These are phyloP conservation scores for Caenorhabditis imperialis DNA, from an alignment of 2,888 invertebrate genomes.

Conservation along the genomic window DNA sequence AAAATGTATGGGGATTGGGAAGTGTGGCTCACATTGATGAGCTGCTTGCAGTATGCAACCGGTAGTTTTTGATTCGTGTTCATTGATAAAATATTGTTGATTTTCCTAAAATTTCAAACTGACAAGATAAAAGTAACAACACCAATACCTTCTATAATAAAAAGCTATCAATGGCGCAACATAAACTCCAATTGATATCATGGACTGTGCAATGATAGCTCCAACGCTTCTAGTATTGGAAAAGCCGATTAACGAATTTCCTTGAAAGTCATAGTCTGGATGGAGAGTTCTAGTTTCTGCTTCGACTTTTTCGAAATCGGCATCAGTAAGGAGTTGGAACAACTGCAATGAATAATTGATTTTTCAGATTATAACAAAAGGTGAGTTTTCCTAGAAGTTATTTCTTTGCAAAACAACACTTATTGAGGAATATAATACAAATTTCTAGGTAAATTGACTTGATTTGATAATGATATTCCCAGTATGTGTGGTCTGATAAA, in stretches of 20 bases:
- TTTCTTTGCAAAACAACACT: no score
- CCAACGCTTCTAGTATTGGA: constrained; percentile 26
- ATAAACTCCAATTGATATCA: constrained; percentile 34
- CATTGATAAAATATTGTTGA: constrained; percentile 21
- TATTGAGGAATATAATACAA: no score
- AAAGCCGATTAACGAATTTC: constrained; percentile 31
- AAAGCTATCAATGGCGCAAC: constrained; percentile 26
- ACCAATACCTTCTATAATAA: constrained; percentile 19
- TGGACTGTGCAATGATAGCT: constrained; percentile 18
- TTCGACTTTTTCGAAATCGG: constrained; percentile 30
- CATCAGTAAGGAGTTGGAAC: constrained; percentile 29
- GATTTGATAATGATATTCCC: no score
- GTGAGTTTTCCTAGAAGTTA: no score
- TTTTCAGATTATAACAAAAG: no score
- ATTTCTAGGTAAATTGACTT: no score
- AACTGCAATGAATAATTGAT: no score
- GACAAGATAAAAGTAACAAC: not conserved
- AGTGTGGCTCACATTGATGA: constrained; percentile 36
- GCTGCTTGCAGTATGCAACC: constrained; percentile 31
- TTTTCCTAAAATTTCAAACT: constrained; percentile 17
- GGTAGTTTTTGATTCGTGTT: constrained; percentile 25
- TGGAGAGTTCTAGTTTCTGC: constrained; percentile 29
- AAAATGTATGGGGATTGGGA: no score
- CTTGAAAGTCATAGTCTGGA: constrained; percentile 26
- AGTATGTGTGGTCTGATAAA: no score